phyloP scores from a whole-genome alignment of 2,797 vertebrate species.

The Diplodus puntazzo region DNA sequence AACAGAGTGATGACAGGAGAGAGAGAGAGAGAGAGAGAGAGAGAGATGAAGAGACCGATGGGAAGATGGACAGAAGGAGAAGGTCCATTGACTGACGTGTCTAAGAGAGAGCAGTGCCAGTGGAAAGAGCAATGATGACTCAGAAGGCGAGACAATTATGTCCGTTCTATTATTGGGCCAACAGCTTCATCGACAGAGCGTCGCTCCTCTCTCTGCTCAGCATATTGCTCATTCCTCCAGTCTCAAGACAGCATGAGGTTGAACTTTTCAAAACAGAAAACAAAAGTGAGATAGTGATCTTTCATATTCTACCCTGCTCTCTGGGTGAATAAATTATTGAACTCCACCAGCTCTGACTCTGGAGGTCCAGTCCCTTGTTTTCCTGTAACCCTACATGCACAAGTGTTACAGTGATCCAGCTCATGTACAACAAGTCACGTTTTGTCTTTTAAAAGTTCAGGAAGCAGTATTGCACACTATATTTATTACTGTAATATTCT shows the following conservation, averaged over 20 bases:
- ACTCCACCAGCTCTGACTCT: too few species aligned
- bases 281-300: background rate
- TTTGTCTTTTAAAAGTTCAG: background rate
- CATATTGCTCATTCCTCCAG: slow-evolving; percentile 43
- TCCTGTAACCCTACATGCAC: too few species aligned
- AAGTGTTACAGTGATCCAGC: too few species aligned
- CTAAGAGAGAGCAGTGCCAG: slow-evolving; percentile 63
- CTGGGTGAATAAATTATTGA: too few species aligned
- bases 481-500: background rate
- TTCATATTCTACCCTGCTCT: too few species aligned
- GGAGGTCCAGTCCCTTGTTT: too few species aligned
- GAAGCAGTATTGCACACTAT: background rate
- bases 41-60: slow-evolving; percentile 43
- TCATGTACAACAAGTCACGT: background rate
- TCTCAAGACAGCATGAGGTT: background rate
- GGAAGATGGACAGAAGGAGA: slow-evolving; percentile 54
- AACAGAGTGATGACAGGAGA: slow-evolving; percentile 23
- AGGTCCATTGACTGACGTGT: slow-evolving; percentile 66
- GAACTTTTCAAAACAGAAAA: slow-evolving; percentile 3
- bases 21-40: background rate
- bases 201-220: slow-evolving; percentile 25
- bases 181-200: slow-evolving; percentile 54
- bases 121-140: slow-evolving; percentile 66
- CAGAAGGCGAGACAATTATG: slow-evolving; percentile 72
- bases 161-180: slow-evolving; percentile 66